Percentiles rank a stretch among this genome's conserved stretches.
Conservation (phyloP, 2,888 invertebrate species). For the Xestia c-nigrum region DNA sequence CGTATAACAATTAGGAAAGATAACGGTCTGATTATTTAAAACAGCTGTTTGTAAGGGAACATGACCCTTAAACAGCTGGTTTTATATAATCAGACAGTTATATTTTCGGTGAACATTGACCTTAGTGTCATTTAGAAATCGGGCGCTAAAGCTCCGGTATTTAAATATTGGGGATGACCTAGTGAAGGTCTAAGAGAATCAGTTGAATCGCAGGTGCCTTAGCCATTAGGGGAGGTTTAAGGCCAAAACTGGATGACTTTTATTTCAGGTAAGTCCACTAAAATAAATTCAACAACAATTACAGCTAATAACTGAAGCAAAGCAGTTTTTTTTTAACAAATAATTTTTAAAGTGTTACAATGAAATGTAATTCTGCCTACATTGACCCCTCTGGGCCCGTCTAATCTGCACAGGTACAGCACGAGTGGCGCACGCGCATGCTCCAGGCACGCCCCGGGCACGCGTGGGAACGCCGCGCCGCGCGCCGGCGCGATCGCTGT, state of each 20-base stretch:
- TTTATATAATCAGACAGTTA: too few relatives aligned
- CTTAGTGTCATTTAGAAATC: too few relatives aligned
- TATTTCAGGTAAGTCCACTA: background rate
- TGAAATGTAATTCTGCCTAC: slow-evolving; percentile 23
- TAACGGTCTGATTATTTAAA: too few relatives aligned
- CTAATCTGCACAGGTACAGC: slow-evolving; percentile 60
- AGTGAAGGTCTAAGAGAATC: background rate
- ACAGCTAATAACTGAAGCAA: background rate
- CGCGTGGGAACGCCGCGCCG: slow-evolving; percentile 80
- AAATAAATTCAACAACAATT: background rate
- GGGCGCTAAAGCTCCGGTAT: too few relatives aligned
- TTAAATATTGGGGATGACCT: too few relatives aligned
- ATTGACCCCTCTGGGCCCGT: slow-evolving; percentile 18
- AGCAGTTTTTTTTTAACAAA: background rate
- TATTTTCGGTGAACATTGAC: too few relatives aligned
- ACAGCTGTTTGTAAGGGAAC: too few relatives aligned
- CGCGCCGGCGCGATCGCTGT: slow-evolving; percentile 65
- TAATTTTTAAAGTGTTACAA: background rate
- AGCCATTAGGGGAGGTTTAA: background rate
- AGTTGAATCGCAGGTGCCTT: background rate
- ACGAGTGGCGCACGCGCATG: slow-evolving; percentile 65
- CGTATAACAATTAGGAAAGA: background rate
- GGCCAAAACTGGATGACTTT: background rate
- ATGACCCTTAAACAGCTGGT: too few relatives aligned
- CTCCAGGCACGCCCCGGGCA: slow-evolving; percentile 67